Conservation (phyloP, 2,113 vertebrate species). For the Dissostichus mawsoni region DNA sequence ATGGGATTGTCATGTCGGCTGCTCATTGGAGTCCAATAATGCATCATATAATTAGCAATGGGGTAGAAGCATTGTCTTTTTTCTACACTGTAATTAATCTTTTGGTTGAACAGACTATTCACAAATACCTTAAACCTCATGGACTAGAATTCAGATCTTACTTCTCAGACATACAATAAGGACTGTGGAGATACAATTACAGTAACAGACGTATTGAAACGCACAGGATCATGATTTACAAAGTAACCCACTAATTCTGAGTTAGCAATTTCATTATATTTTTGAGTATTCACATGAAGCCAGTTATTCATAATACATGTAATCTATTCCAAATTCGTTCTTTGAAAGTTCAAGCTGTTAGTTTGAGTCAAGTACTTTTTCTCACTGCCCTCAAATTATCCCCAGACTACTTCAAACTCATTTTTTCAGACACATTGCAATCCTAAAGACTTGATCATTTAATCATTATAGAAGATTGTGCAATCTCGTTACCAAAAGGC, state of each 20-base stretch:
- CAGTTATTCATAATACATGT: background rate
- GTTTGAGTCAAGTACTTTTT: background rate
- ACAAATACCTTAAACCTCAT: slow-evolving; percentile 28
- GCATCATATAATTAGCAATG: slow-evolving; percentile 64
- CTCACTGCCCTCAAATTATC: background rate
- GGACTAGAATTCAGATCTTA: slow-evolving; percentile 26
- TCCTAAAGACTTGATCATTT: background rate
- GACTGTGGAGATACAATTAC: slow-evolving; percentile 18
- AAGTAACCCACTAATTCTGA: background rate
- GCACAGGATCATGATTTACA: slow-evolving; percentile 5
- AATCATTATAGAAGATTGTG: background rate
- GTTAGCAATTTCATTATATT: background rate
- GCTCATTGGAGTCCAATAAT: slow-evolving; percentile 68
- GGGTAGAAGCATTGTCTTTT: slow-evolving; percentile 30
- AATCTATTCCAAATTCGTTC: background rate
- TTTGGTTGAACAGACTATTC: slow-evolving; percentile 29
- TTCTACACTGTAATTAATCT: slow-evolving; percentile 52
- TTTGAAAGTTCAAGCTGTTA: background rate
- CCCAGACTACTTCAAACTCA: background rate
- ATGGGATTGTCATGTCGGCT: slow-evolving; percentile 59
- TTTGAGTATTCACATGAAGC: background rate
- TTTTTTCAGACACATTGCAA: background rate
- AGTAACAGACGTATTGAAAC: background rate
- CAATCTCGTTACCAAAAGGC: background rate
- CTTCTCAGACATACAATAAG: slow-evolving; percentile 1